These are phyloP conservation scores for Aproaerema taeniolella DNA, from an alignment of 2,888 invertebrate species.

Conservation along the genomic window DNA sequence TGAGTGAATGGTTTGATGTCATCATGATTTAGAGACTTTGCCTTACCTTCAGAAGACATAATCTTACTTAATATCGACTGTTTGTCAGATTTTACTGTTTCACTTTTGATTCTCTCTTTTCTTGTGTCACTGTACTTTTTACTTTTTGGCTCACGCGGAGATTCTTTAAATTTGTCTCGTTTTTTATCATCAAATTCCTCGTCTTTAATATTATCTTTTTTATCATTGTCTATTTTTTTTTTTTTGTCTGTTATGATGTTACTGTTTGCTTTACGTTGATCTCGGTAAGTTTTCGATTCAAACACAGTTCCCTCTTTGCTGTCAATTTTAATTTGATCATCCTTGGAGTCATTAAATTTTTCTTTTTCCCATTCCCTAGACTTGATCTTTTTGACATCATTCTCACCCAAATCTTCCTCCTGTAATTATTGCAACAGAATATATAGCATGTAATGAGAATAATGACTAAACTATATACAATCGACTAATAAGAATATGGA, in stretches of 20 bases:
- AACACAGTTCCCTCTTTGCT: constrained; percentile 56
- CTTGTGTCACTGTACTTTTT: constrained; percentile 72
- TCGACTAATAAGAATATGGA: no score
- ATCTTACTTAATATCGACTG: constrained; percentile 55
- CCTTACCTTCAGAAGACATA: constrained; percentile 52
- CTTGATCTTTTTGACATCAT: constrained; percentile 68
- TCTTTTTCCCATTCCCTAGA: constrained; percentile 68
- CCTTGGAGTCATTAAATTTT: constrained; percentile 47
- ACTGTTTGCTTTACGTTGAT: constrained; percentile 49
- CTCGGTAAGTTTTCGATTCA: constrained; percentile 63
- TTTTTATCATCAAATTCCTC: constrained; percentile 61
- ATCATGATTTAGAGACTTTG: constrained; percentile 54
- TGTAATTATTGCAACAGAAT: constrained; percentile 19
- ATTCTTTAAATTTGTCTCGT: constrained; percentile 60
- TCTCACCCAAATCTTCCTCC: constrained; percentile 64
- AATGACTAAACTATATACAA: no score
- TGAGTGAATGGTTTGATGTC: constrained; percentile 73
- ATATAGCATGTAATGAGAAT: no score
- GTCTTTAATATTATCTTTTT: constrained; percentile 56
- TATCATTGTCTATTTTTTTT: constrained; percentile 61
- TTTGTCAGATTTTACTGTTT: constrained; percentile 55
- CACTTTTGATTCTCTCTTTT: constrained; percentile 60
- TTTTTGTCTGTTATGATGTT: constrained; percentile 61
- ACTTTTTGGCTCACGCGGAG: constrained; percentile 62
- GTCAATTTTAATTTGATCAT: constrained; percentile 47